Conservation (phyloP, 2,113 vertebrate genomes). For the Cyanocitta stelleri region DNA sequence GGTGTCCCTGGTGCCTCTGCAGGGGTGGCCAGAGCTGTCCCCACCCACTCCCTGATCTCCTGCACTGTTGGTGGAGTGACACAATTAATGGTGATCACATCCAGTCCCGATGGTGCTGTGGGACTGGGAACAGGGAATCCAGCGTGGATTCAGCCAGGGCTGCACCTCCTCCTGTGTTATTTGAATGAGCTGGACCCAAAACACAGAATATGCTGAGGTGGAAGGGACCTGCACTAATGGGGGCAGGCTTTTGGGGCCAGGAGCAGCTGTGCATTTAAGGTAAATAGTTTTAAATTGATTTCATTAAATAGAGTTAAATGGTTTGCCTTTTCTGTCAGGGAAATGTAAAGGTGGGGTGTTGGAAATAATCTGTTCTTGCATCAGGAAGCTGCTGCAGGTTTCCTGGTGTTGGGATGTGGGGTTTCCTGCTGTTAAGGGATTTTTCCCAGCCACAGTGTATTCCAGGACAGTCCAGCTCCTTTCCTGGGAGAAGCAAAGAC, state of each 20-base stretch:
- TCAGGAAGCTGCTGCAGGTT: not conserved
- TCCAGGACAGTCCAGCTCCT: not conserved
- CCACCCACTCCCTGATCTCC: rapidly evolving
- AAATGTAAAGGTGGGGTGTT: not conserved
- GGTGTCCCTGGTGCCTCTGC: not conserved
- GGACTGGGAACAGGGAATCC: rapidly evolving
- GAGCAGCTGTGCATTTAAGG: not conserved
- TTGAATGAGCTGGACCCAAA: not conserved
- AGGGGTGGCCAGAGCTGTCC: not conserved
- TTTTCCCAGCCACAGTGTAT: not conserved
- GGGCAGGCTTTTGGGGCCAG: not conserved
- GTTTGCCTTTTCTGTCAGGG: not conserved
- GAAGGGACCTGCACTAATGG: not conserved
- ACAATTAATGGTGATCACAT: rapidly evolving
- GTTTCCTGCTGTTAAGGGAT: not conserved
- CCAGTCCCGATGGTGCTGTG: rapidly evolving
- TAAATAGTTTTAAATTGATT: not conserved
- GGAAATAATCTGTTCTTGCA: not conserved
- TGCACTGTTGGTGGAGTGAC: not conserved
- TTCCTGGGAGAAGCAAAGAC: not conserved
- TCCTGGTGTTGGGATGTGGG: not conserved
- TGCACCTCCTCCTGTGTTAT: not conserved
- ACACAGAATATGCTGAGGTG: not conserved
- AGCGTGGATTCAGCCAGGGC: rapidly evolving
- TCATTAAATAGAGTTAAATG: not conserved